Evolutionary conservation across 2,888 invertebrate species (phyloP).

Genomic region (Brachypalpus laphriformis): DNA sequence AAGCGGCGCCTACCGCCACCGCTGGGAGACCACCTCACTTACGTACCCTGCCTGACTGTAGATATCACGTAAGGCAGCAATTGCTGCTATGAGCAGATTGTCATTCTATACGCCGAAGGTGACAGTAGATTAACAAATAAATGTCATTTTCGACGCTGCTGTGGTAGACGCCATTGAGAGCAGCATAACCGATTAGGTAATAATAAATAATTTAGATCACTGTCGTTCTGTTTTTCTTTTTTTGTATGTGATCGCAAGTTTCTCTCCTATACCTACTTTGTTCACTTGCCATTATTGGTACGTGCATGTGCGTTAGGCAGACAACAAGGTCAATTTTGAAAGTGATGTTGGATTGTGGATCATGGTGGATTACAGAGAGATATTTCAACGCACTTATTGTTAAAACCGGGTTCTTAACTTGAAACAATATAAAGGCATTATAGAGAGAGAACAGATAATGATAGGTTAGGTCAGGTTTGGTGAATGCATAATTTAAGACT

Average conservation of each 20-base stretch:
- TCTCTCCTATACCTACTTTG: background rate
- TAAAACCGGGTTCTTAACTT: background rate
- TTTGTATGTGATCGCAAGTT: background rate
- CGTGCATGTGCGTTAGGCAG: background rate
- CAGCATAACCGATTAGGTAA: constrained; percentile 27
- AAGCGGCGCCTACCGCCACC: constrained; percentile 3
- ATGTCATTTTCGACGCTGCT: background rate
- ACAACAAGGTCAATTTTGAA: constrained; percentile 36
- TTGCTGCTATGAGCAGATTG: background rate
- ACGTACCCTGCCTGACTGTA: constrained; percentile 3
- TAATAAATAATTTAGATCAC: constrained; percentile 50
- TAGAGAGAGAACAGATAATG: too few relatives aligned
- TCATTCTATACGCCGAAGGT: constrained; percentile 42
- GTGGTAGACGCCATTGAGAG: constrained; percentile 33
- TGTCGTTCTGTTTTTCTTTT: constrained; percentile 19
- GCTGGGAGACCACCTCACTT: constrained; percentile 5
- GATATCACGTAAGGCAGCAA: background rate
- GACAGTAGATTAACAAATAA: constrained; percentile 41
- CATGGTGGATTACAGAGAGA: background rate
- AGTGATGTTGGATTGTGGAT: constrained; percentile 11
- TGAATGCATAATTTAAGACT: too few relatives aligned
- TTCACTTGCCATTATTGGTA: background rate
- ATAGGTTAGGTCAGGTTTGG: too few relatives aligned
- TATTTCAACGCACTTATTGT: background rate
- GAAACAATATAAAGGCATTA: too few relatives aligned